These are phyloP conservation scores for Rugalucina vietnamica DNA, from an alignment of 2,888 invertebrate genomes.

Conservation along the genomic window DNA sequence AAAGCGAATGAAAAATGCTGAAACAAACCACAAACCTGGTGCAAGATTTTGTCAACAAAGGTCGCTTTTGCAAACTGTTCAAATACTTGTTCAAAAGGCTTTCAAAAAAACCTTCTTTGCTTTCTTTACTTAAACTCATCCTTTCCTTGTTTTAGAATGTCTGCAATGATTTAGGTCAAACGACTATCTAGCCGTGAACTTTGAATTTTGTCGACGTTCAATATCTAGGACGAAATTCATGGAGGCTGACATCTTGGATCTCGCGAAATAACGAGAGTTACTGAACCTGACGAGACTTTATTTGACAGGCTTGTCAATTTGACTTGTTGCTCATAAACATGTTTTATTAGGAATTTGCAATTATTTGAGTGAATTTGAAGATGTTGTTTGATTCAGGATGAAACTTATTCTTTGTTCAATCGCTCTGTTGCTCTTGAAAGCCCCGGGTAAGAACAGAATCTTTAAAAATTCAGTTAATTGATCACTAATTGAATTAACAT, in stretches of 20 bases:
- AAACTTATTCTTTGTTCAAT: neutral
- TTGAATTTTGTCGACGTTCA: slow-evolving; percentile 24
- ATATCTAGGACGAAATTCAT: slow-evolving; percentile 44
- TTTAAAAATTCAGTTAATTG: neutral
- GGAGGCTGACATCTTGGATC: slow-evolving; percentile 68
- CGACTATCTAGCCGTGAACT: neutral
- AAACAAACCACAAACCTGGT: slow-evolving; percentile 65
- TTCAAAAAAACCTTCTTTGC: slow-evolving; percentile 65
- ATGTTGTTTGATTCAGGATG: neutral
- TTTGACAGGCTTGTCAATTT: slow-evolving; percentile 6
- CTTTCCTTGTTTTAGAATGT: slow-evolving; percentile 20
- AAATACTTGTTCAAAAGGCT: slow-evolving; percentile 69
- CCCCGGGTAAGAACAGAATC: neutral
- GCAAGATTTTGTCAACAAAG: slow-evolving; percentile 74
- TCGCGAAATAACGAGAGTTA: slow-evolving; percentile 40
- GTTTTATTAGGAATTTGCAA: neutral
- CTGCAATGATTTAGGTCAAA: neutral
- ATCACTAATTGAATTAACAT: neutral
- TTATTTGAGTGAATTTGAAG: neutral
- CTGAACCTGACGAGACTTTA: neutral
- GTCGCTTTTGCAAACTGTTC: slow-evolving; percentile 67
- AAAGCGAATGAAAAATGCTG: no score
- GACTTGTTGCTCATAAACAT: no score
- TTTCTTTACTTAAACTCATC: slow-evolving; percentile 75
- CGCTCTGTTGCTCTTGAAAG: neutral